A percentile compares a stretch with the other conserved stretches of the same genome.
Evolutionary conservation across 2,113 vertebrate species (phyloP).

Genomic region (Brachypodius melanocephalos): DNA sequence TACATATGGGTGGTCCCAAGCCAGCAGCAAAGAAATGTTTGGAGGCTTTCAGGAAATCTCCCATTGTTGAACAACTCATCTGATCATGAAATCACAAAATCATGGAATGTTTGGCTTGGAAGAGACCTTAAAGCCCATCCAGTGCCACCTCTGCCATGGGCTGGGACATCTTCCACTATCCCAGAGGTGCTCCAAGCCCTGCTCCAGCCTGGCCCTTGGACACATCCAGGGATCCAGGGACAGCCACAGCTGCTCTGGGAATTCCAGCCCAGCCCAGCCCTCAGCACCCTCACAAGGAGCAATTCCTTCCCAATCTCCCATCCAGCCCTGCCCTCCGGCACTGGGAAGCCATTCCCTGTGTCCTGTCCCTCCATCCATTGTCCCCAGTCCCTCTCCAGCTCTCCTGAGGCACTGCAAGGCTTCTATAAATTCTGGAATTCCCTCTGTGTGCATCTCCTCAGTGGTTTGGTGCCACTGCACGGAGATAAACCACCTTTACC

Average conservation of each 20-base stretch:
- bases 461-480: slow-evolving; percentile 13
- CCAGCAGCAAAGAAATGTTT: neutral
- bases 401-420: neutral
- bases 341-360: neutral
- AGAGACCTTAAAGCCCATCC: neutral
- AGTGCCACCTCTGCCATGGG: accelerated
- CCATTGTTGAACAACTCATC: neutral
- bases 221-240: neutral
- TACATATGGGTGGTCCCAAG: neutral
- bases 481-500: slow-evolving; percentile 63
- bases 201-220: neutral
- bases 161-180: neutral
- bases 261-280: neutral
- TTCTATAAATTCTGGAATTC: neutral
- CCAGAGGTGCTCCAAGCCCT: neutral
- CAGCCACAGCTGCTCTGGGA: neutral
- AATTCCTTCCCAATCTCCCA: neutral
- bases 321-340: neutral
- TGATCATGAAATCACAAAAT: neutral
- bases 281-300: accelerated
- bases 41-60: neutral
- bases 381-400: neutral
- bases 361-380: neutral
- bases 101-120: neutral
- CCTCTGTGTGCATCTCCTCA: neutral